A percentile compares a stretch with the other conserved stretches of the same genome.
Evolutionary conservation across 2,113 vertebrate species (phyloP).

Genomic region (Mastomys coucha): DNA sequence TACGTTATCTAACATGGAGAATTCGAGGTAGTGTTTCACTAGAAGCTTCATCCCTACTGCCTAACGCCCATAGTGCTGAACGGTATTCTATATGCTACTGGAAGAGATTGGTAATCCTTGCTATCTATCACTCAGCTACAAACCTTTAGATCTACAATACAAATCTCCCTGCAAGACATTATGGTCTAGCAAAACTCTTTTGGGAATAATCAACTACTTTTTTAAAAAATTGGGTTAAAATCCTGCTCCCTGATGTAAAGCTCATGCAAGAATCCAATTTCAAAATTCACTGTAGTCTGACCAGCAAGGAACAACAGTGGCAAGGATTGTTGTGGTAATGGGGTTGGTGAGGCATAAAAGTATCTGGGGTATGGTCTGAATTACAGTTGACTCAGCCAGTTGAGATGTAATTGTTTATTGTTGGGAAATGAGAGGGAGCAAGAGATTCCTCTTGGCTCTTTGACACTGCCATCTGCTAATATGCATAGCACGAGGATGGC

Average conservation of each 20-base stretch:
- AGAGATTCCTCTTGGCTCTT: neutral
- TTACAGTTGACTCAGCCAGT: neutral
- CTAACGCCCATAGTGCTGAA: neutral
- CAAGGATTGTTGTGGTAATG: too few species aligned
- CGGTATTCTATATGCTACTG: neutral
- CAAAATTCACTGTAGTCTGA: neutral
- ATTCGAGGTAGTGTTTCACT: neutral
- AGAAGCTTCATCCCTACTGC: neutral
- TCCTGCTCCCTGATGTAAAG: neutral
- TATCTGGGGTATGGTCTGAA: neutral
- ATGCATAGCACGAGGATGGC: neutral
- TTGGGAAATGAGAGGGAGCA: neutral
- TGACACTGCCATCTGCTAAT: neutral
- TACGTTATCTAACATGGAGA: neutral
- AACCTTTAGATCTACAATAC: neutral
- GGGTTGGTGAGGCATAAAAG: neutral
- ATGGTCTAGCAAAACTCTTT: neutral
- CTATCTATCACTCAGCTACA: neutral
- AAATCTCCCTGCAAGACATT: neutral
- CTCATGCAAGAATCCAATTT: neutral
- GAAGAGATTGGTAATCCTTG: neutral
- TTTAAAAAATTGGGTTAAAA: neutral
- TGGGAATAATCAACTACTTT: neutral
- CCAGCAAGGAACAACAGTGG: neutral
- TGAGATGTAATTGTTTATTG: neutral